These are phyloP conservation scores for Nemopilema nomurai DNA, from an alignment of 30 jellyfish, hydroid and myxozoan genomes.

Conservation along the genomic window DNA sequence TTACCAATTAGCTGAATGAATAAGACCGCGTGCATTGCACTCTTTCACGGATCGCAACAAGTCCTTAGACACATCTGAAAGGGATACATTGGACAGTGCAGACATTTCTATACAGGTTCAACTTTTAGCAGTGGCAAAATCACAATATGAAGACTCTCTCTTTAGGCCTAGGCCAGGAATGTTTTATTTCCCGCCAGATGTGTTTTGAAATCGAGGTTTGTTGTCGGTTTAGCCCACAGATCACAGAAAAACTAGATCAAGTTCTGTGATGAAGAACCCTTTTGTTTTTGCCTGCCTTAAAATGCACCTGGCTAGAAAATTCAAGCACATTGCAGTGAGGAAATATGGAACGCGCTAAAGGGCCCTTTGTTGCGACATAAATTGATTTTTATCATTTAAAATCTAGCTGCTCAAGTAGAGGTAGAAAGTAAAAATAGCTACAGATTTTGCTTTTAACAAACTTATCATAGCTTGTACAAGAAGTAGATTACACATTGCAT, in stretches of 20 bases:
- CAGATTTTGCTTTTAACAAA: no score
- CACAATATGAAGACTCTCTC: not conserved
- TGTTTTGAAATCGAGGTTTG: not conserved
- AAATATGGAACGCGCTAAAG: no score
- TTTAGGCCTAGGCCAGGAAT: not conserved
- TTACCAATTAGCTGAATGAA: constrained; percentile 72
- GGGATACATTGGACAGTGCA: constrained; percentile 44
- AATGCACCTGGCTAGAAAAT: no score
- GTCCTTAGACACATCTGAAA: constrained; percentile 52
- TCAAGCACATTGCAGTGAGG: no score
- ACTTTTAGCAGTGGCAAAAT: not conserved
- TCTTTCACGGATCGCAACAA: constrained; percentile 48
- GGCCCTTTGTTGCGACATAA: no score
- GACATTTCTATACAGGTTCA: constrained; percentile 37
- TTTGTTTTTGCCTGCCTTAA: no score
- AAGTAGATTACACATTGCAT: no score
- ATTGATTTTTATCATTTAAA: no score
- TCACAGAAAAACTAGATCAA: no score
- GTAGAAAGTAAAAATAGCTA: no score
- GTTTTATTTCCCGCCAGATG: not conserved
- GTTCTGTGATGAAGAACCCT: not conserved
- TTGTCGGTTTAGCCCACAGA: not conserved
- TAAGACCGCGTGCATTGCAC: constrained; percentile 69
- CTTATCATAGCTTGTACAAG: no score
- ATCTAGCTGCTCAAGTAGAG: no score